Percentiles rank a stretch among this genome's conserved stretches.
These are phyloP conservation scores for Centropus unirufus DNA, from an alignment of 2,113 vertebrate genomes.

Conservation along the genomic window DNA sequence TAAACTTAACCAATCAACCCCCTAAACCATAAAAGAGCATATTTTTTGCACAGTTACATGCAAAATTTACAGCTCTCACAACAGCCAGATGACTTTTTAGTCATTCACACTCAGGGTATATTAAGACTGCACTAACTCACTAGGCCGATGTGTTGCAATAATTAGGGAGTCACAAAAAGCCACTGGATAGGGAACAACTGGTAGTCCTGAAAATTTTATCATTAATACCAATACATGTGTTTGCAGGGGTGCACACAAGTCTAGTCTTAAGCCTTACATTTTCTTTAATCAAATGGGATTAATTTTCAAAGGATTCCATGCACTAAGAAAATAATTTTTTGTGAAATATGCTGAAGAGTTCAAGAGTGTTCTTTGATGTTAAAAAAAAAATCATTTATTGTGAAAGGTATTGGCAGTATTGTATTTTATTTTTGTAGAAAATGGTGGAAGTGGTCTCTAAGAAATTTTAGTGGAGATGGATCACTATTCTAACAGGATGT, in stretches of 20 bases:
- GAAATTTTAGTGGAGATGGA: constrained; percentile 67
- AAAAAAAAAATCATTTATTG: constrained; percentile 60
- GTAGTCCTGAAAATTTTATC: neutral
- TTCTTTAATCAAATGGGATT: neutral
- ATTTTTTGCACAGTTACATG: neutral
- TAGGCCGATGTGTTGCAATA: neutral
- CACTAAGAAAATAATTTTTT: constrained; percentile 54
- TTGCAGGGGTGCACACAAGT: neutral
- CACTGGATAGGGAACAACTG: neutral
- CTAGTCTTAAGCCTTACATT: neutral
- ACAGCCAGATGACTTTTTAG: constrained; percentile 2
- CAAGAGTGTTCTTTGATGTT: constrained; percentile 46
- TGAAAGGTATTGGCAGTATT: constrained; percentile 15
- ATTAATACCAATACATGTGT: neutral
- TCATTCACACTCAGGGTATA: neutral
- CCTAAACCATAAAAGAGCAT: neutral
- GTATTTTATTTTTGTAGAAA: constrained; percentile 40
- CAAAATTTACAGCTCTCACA: constrained; percentile 24
- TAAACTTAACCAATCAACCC: neutral
- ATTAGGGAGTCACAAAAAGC: neutral
- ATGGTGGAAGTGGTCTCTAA: constrained; percentile 45
- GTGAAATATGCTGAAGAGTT: constrained; percentile 59
- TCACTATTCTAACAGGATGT: constrained; percentile 64
- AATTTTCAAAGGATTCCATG: neutral
- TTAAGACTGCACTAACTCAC: constrained; percentile 13